Evolutionary conservation across 2,797 vertebrate species (phyloP), one percentile per base, ranked within the genome.

Genomic region (Synaphobranchus kaupii): DNA sequence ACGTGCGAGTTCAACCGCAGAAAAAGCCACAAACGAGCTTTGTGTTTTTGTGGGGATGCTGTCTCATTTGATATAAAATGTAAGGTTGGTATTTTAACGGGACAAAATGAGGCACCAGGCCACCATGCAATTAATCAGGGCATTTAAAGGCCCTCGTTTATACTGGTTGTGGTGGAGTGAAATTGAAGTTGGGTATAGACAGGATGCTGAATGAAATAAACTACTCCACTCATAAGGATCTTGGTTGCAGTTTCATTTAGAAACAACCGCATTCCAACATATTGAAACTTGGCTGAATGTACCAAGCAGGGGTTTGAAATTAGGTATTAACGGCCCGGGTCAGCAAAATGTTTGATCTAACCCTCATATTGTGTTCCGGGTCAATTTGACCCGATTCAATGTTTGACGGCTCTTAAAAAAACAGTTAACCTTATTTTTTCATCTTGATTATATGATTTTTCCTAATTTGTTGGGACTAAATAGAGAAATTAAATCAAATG

Each of bases 181-280:
- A 81, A 44, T 78, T 78, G 6, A 78, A 78, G 31, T 22, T 78
- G 17, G 34, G 73, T 78, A 31, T 39, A 78, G 73, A 47, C 73
- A 78, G 73, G 31, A 47, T 20, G 34, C 39, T 5, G 39, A 17
- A 47, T 78, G 44, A 39, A 52, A 28, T n/a, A 31, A 52, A 82
- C 47, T 13, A 20, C 48, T 52, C 50, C 44, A 15, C 25, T n/a
- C 78, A 44, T n/a, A 50, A 48, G 34, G 73, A 50, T 50, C 28
- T 58, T 82, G 39, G 83, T 78, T 78, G 73, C 73, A 78, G 73
- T 83, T 83, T 56, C 1, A 54, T 83, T 83, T 83, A 82, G 9
- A 82, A 48, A n/a, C 22, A 52, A n/a, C 78, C 13, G 13, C 48
- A 31, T 31, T 34, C 81, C 50, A 56, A 22, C 22, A 25, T 81